A percentile compares a stretch with the other conserved stretches of the same genome.
Evolutionary conservation across 2,113 vertebrate species (phyloP).

Genomic region (Syngnathus scovelli): DNA sequence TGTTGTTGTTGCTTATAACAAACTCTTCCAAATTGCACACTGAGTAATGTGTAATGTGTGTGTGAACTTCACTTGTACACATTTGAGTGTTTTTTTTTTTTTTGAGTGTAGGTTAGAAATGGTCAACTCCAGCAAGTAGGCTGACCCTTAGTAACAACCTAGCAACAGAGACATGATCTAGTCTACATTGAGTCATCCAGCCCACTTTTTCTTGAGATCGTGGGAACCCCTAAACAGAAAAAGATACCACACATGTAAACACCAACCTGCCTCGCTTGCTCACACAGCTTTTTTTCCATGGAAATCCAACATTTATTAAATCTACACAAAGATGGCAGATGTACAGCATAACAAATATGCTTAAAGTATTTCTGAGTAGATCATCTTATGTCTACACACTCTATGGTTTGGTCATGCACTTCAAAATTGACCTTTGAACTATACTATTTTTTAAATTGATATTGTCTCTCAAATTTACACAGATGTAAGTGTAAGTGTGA

Average conservation of each 20-base stretch:
- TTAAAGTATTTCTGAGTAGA: too few relatives aligned
- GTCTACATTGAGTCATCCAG: conserved; percentile 5
- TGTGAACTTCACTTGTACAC: not conserved
- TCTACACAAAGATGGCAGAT: not conserved
- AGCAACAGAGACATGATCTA: conserved; percentile 6
- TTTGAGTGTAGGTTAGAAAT: not conserved
- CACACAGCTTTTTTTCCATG: not conserved
- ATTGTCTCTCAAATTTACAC: too few relatives aligned
- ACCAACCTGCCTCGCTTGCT: not conserved
- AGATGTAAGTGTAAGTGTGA: too few relatives aligned
- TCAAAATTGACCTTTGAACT: too few relatives aligned
- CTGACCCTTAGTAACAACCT: conserved; percentile 4
- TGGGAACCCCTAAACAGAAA: not conserved
- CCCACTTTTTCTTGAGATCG: not conserved
- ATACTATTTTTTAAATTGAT: too few relatives aligned
- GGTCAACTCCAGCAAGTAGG: not conserved
- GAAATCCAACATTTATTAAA: not conserved
- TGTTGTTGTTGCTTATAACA: too few relatives aligned
- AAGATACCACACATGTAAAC: not conserved
- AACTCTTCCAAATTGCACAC: not conserved
- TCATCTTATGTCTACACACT: too few relatives aligned
- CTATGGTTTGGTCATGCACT: too few relatives aligned
- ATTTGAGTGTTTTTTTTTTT: not conserved
- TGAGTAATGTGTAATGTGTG: not conserved
- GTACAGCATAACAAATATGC: not conserved